phyloP scores from a whole-genome alignment of 2,888 invertebrate genomes.

The Acleris cristana region DNA sequence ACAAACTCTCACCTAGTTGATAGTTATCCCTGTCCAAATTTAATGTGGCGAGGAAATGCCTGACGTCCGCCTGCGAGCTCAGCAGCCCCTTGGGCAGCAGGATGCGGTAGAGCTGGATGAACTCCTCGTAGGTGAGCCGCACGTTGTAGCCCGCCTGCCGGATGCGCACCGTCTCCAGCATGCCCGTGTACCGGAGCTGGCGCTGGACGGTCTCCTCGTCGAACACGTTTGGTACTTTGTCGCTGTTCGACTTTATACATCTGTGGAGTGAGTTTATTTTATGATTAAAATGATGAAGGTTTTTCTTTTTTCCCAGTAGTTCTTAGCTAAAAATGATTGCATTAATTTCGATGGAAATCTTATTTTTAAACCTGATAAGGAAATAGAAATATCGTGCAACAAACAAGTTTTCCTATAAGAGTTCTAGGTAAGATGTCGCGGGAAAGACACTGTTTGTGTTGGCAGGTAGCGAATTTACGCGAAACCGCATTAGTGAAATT shows the following conservation, averaged over 20 bases:
- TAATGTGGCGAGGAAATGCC: conserved; percentile 91
- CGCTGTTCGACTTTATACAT: conserved; percentile 97
- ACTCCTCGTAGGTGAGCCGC: conserved; percentile 95
- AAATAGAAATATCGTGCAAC: too few species aligned
- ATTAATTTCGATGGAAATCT: too few species aligned
- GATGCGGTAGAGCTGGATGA: conserved; percentile 96
- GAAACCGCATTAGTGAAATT: too few species aligned
- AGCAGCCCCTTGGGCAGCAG: conserved; percentile 93
- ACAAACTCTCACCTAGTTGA: conserved; percentile 86
- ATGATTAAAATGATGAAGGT: neutral
- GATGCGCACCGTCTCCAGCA: conserved; percentile 97
- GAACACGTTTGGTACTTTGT: conserved; percentile 96
- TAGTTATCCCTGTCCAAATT: conserved; percentile 95
- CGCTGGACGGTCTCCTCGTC: conserved; percentile 96
- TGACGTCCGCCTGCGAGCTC: conserved; percentile 93
- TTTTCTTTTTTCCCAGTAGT: too few species aligned
- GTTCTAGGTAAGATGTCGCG: too few species aligned
- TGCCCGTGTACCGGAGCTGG: conserved; percentile 95
- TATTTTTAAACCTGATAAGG: too few species aligned
- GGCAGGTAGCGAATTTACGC: too few species aligned
- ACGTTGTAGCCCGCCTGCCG: conserved; percentile 98
- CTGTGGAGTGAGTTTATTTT: conserved; percentile 73
- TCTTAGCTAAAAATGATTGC: too few species aligned
- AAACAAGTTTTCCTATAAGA: too few species aligned
- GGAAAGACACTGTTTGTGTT: too few species aligned